A percentile compares a stretch with the other conserved stretches of the same genome.
Conservation (phyloP, 2,888 invertebrate genomes). For the Chelonus formosanus region DNA sequence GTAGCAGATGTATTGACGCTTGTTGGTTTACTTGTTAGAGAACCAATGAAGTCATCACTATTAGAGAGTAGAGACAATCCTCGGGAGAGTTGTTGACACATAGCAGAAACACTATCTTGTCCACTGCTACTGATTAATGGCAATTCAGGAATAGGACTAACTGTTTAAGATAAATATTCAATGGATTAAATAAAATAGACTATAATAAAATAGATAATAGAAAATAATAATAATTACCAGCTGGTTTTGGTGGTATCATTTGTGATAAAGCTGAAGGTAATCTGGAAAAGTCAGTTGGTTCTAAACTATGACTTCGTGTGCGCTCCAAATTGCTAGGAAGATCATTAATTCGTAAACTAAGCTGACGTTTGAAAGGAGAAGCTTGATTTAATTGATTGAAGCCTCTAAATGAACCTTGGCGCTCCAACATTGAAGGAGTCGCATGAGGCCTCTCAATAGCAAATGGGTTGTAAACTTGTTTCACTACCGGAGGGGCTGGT, state of each 20-base stretch:
- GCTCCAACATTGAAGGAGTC: constrained; percentile 90
- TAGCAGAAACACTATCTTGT: constrained; percentile 76
- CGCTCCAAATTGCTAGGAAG: constrained; percentile 95
- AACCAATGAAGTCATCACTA: constrained; percentile 66
- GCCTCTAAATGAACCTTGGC: constrained; percentile 95
- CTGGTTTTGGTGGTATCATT: constrained; percentile 63
- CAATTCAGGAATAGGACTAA: constrained; percentile 81
- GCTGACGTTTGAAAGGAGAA: constrained; percentile 94
- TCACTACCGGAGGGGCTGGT: constrained; percentile 67
- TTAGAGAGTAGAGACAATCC: constrained; percentile 79
- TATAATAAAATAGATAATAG: background rate
- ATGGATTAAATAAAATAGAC: background rate
- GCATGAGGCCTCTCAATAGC: constrained; percentile 97
- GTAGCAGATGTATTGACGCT: constrained; percentile 41
- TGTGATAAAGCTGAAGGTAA: constrained; percentile 60
- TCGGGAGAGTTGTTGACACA: constrained; percentile 82
- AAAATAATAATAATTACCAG: constrained; percentile 54
- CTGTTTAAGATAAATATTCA: constrained; percentile 62
- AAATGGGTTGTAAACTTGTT: constrained; percentile 84
- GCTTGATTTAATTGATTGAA: constrained; percentile 83
- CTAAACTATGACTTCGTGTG: constrained; percentile 66
- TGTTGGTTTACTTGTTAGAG: constrained; percentile 48
- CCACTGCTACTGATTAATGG: constrained; percentile 69
- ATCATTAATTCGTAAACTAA: constrained; percentile 93
- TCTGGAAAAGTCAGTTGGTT: constrained; percentile 63